Conservation (phyloP, 2,797 vertebrate species). For the Cryptoprocta ferox region DNA sequence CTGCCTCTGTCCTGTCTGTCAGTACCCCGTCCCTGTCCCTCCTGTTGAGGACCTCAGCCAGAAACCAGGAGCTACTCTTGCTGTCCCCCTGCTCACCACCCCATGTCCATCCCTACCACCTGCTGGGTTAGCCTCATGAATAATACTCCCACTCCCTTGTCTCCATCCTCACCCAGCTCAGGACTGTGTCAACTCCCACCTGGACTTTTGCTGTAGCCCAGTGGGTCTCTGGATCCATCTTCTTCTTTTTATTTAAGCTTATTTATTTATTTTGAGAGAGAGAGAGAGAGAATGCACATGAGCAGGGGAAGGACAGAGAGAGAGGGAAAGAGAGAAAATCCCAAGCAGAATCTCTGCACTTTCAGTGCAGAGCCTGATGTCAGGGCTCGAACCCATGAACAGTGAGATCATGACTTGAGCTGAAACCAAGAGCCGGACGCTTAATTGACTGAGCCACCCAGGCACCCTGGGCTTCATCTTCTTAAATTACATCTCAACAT, state of each 20-base stretch:
- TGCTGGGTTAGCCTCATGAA: rapidly evolving
- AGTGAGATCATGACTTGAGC: no score
- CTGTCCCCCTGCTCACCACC: rapidly evolving
- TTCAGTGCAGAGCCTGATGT: no score
- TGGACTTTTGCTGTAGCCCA: rapidly evolving
- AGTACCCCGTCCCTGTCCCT: background rate
- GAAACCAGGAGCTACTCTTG: background rate
- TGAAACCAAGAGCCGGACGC: no score
- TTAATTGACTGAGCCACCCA: no score
- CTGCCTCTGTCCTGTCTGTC: background rate
- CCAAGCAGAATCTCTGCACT: no score
- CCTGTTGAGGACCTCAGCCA: background rate
- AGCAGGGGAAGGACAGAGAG: no score
- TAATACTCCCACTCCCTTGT: background rate
- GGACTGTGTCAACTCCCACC: rapidly evolving
- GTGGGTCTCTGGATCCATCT: rapidly evolving
- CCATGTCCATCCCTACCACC: background rate
- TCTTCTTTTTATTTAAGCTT: no score
- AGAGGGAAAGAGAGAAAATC: no score
- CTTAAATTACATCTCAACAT: background rate
- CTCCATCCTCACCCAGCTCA: background rate
- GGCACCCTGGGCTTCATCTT: background rate
- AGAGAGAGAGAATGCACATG: no score
- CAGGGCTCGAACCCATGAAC: no score
- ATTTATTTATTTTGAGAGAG: no score